A percentile compares a stretch with the other conserved stretches of the same genome.
These are phyloP conservation scores for Mixornis gularis DNA, from an alignment of 2,113 vertebrate species.

Conservation along the genomic window DNA sequence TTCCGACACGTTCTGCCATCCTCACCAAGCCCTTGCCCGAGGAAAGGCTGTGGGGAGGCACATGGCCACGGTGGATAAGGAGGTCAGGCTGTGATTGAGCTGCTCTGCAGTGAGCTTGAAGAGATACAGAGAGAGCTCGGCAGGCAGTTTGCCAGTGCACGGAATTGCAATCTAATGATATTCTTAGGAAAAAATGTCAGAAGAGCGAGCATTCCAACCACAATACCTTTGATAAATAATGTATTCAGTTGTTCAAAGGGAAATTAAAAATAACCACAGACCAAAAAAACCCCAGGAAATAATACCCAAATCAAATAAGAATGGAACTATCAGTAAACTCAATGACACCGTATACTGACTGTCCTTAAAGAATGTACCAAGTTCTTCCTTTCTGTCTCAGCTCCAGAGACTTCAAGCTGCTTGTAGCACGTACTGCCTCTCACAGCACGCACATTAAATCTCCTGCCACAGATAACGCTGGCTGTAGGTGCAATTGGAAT, in stretches of 20 bases:
- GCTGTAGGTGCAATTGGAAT: background rate
- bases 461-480: background rate
- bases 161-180: background rate
- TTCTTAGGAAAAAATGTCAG: slow-evolving; percentile 16
- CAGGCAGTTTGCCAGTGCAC: background rate
- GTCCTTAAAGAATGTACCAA: background rate
- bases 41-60: background rate
- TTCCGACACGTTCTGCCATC: accelerated
- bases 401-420: background rate
- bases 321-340: background rate
- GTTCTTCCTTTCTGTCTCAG: background rate
- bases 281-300: background rate
- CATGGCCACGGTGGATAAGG: accelerated
- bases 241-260: slow-evolving; percentile 10
- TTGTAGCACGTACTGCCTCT: background rate
- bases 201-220: background rate
- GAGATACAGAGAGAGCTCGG: background rate
- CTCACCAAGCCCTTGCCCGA: accelerated
- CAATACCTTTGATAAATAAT: slow-evolving; percentile 36
- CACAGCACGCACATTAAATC: background rate
- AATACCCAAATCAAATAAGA: background rate
- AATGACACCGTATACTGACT: background rate
- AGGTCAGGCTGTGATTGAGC: background rate
- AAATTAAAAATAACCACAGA: slow-evolving; percentile 18
- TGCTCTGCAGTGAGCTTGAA: background rate